Base-by-base conservation (phyloP, 2,888 invertebrate genomes). In the Melolontha melolontha region DNA sequence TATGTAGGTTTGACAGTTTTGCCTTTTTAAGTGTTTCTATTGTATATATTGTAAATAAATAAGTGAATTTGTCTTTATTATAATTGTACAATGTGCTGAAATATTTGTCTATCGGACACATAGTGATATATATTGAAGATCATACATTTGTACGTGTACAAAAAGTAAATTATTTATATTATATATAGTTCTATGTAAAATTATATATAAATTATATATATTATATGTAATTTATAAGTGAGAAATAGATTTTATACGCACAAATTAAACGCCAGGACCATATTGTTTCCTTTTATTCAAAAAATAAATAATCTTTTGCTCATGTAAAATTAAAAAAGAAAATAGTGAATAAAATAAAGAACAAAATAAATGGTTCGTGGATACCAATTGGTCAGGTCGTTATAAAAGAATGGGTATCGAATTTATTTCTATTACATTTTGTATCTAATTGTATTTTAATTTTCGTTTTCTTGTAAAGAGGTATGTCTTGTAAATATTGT, bases 401-500 rank as follows among this genome's bases (percentile, higher is more conserved):
- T 47, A 16, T 27, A 59, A 22, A 22, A 34, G 47, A 22, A 62
- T 62, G 59, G 66, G 74, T 77, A 71, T 73, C 69, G 70, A 77
- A 75, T 74, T 77, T 76, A 76, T 78, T 72, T 72, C 74, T 73
- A 70, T 76, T 49, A 22, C 11, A n/a, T 49, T 49, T 49, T 49
- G 72, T 41, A 55, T 40, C 6, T 39, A 39, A 63, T 29, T 62
- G 44, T 39, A 29, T 34, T 39, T 63, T 47, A 63, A 34, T 47
- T 62, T 63, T 27, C 14, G 6, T 41, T 57, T 57, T 14, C 40
- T 57, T 40, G 55, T 41, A 41, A 57, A 40, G n/a, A 57, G 39
- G n/a, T 16, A 40, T 39, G 6, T 77, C 79, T 79, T 82, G 81
- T 81, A 82, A 79, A 81, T 82, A 81, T 80, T 80, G 79, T 81